Evolutionary conservation across 2,113 vertebrate genomes (phyloP).

Genomic region (Apus apus): DNA sequence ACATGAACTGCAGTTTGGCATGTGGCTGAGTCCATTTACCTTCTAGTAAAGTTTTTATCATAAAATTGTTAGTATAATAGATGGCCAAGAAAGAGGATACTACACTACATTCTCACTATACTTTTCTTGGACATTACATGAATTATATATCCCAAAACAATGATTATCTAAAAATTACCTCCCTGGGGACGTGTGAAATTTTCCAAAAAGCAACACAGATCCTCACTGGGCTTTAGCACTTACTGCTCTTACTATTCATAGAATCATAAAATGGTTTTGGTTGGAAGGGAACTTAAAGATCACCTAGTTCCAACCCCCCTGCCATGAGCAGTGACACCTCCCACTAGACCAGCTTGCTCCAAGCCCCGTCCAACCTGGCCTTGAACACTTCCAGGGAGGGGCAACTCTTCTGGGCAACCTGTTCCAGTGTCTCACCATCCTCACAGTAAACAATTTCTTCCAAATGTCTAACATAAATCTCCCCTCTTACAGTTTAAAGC

Average conservation of each 20-base stretch:
- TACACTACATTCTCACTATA: not conserved
- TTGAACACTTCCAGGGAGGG: too few species aligned
- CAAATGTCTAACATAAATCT: too few species aligned
- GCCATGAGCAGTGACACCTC: too few species aligned
- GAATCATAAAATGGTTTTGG: too few species aligned
- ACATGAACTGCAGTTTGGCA: not conserved
- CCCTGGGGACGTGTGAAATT: not conserved
- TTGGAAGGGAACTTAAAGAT: too few species aligned
- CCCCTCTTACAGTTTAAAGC: too few species aligned
- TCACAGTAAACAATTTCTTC: too few species aligned
- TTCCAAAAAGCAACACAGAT: not conserved
- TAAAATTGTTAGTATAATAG: not conserved
- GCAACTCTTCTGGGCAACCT: too few species aligned
- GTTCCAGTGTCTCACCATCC: too few species aligned
- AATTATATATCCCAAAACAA: not conserved
- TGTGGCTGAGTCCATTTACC: not conserved
- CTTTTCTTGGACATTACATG: not conserved
- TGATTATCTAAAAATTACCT: not conserved
- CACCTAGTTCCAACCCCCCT: too few species aligned
- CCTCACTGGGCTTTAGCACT: not conserved
- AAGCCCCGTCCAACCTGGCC: too few species aligned
- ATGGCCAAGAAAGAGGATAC: not conserved
- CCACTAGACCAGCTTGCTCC: too few species aligned
- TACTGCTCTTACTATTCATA: not conserved
- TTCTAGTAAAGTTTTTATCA: not conserved